A percentile compares a stretch with the other conserved stretches of the same genome.
Conservation (phyloP, 2,797 vertebrate species). For the Tinamus major region DNA sequence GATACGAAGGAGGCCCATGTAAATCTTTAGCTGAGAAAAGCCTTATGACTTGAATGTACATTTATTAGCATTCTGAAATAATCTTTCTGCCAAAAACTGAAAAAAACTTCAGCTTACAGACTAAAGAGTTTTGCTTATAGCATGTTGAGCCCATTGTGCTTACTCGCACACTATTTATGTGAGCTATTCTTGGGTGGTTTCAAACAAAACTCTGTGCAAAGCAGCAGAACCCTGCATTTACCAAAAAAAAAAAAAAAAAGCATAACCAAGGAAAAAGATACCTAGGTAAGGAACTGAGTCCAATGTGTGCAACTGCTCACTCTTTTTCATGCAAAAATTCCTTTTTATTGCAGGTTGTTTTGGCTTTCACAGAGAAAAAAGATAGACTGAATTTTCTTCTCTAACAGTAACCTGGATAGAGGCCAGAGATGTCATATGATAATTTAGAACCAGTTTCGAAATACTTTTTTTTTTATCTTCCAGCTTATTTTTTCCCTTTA, state of each 20-base stretch:
- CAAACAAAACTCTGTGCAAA: background rate
- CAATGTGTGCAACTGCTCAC: background rate
- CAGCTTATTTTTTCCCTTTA: background rate
- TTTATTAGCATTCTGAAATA: slow-evolving; percentile 60
- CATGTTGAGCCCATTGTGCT: slow-evolving; percentile 44
- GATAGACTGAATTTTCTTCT: background rate
- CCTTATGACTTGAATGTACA: slow-evolving; percentile 48
- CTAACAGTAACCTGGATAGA: background rate
- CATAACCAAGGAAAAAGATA: slow-evolving; percentile 1
- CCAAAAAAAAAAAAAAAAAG: slow-evolving; percentile 32
- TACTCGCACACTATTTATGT: slow-evolving; percentile 20
- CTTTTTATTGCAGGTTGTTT: background rate
- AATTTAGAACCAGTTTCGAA: background rate
- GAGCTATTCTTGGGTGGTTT: slow-evolving; percentile 56
- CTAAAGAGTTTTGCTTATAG: slow-evolving; percentile 42
- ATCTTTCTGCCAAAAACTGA: slow-evolving; percentile 61
- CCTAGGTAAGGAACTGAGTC: background rate
- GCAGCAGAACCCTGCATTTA: slow-evolving; percentile 15
- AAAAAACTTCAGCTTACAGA: slow-evolving; percentile 14
- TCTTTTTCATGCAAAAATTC: background rate
- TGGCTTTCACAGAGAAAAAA: background rate
- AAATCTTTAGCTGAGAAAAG: slow-evolving; percentile 71
- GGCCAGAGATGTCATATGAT: background rate
- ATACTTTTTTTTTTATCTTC: background rate
- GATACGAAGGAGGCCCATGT: slow-evolving; percentile 64